phyloP scores from a whole-genome alignment of 92 coral and sea anemone genomes.

The Actinostola sp. region DNA sequence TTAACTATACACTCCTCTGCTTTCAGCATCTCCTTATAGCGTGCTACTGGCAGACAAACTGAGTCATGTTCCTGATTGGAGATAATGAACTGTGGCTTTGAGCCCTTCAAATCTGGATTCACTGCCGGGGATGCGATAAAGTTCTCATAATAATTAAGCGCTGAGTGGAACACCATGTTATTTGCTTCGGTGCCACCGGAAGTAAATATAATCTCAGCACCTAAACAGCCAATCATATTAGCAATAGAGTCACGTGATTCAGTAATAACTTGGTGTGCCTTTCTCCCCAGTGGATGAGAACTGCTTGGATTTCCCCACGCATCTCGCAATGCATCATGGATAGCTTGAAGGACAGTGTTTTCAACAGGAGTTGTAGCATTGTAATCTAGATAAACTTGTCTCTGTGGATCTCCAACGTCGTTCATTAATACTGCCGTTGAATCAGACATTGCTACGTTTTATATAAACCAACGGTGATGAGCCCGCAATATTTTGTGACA shows the following conservation, averaged over 20 bases:
- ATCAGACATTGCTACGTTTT: background rate
- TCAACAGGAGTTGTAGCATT: conserved; percentile 98
- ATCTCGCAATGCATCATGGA: conserved; percentile 83
- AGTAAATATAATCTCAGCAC: conserved; percentile 76
- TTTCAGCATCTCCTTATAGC: conserved; percentile 45
- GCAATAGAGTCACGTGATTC: conserved; percentile 73
- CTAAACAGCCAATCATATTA: conserved; percentile 76
- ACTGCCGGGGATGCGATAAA: conserved; percentile 30
- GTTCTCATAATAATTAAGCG: conserved; percentile 55
- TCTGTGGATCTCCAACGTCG: background rate
- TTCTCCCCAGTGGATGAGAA: conserved; percentile 83
- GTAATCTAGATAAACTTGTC: conserved; percentile 76
- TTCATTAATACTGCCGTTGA: background rate
- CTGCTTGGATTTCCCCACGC: conserved; percentile 99
- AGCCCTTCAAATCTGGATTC: conserved; percentile 6
- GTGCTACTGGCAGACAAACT: conserved; percentile 68
- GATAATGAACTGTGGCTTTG: conserved; percentile 77
- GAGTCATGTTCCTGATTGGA: conserved; percentile 96
- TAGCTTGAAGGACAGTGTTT: conserved; percentile 75
- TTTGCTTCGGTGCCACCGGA: conserved; percentile 99
- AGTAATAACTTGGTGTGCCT: conserved; percentile 79
- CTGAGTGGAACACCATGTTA: conserved; percentile 78
- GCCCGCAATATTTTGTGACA: background rate
- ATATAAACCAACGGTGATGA: background rate
- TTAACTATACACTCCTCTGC: conserved; percentile 71